Conservation (phyloP, 1,140 invertebrate species). For the Drosophila busckii region DNA sequence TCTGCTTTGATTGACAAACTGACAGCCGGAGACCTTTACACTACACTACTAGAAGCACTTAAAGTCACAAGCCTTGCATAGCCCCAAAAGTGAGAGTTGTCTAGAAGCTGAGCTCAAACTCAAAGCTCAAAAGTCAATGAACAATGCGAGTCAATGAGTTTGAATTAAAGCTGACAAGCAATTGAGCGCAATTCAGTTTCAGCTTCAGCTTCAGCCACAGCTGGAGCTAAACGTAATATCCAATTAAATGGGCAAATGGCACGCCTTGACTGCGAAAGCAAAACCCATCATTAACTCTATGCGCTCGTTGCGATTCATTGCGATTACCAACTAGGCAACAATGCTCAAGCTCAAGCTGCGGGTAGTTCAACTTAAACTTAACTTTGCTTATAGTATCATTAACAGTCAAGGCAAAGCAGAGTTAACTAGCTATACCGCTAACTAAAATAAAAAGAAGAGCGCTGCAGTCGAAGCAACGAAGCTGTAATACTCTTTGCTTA, state of each 20-base stretch:
- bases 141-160: conserved; percentile 18
- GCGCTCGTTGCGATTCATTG: conserved; percentile 10
- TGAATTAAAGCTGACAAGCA: conserved; percentile 18
- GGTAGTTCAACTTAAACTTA: too few species aligned
- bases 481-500: too few species aligned
- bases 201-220: too few species aligned
- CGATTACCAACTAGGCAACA: too few species aligned
- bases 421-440: too few species aligned
- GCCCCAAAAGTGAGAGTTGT: conserved; percentile 45
- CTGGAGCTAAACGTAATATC: conserved; percentile 37
- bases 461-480: too few species aligned
- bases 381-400: too few species aligned
- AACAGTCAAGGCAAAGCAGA: neutral
- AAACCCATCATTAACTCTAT: conserved; percentile 46
- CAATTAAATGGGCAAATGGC: conserved; percentile 45
- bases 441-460: neutral
- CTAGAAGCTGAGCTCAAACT: conserved; percentile 17
- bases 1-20: conserved; percentile 52
- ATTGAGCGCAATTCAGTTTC: conserved; percentile 27
- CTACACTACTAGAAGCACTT: conserved; percentile 2
- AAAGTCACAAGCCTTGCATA: conserved; percentile 16
- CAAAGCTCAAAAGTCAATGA: conserved; percentile 34
- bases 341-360: too few species aligned
- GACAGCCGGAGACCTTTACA: conserved; percentile 25
- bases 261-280: conserved; percentile 31